Percentiles rank a stretch among this genome's conserved stretches.
Evolutionary conservation across 1,140 invertebrate species (phyloP).

Genomic region (Pseudomyrmex concolor): DNA sequence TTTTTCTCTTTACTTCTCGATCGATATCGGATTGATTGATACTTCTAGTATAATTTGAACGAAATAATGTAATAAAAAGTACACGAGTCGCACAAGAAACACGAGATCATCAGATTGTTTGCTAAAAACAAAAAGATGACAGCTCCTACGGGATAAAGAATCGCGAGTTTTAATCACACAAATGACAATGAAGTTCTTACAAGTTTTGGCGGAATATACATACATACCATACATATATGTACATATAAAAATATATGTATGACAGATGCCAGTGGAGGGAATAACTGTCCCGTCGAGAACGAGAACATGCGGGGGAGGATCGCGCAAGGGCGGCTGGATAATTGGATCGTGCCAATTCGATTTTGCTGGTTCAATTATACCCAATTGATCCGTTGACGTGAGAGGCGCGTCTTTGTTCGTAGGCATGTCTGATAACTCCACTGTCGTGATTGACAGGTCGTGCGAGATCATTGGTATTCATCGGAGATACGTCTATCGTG

Average conservation of each 20-base stretch:
- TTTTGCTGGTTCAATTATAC: constrained; percentile 74
- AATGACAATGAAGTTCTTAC: constrained; percentile 18
- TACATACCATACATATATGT: too few relatives aligned
- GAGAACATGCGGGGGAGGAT: constrained; percentile 27
- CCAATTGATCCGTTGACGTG: constrained; percentile 75
- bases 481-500: constrained; percentile 50
- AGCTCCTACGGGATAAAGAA: background rate
- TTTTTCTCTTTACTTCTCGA: background rate
- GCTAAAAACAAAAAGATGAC: background rate
- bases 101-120: background rate
- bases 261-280: constrained; percentile 1
- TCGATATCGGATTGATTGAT: too few relatives aligned
- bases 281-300: constrained; percentile 45
- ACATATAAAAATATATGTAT: background rate
- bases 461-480: constrained; percentile 61
- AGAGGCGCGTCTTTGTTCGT: constrained; percentile 63
- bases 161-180: constrained; percentile 1
- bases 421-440: constrained; percentile 57
- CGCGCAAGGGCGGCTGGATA: constrained; percentile 55
- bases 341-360: constrained; percentile 79
- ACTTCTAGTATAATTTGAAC: too few relatives aligned
- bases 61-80: background rate
- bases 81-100: background rate
- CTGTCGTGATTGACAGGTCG: constrained; percentile 58
- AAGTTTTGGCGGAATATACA: constrained; percentile 12